Percentiles rank a stretch among this genome's conserved stretches.
Conservation (phyloP, 2,888 invertebrate genomes). For the Anthrax anthrax region DNA sequence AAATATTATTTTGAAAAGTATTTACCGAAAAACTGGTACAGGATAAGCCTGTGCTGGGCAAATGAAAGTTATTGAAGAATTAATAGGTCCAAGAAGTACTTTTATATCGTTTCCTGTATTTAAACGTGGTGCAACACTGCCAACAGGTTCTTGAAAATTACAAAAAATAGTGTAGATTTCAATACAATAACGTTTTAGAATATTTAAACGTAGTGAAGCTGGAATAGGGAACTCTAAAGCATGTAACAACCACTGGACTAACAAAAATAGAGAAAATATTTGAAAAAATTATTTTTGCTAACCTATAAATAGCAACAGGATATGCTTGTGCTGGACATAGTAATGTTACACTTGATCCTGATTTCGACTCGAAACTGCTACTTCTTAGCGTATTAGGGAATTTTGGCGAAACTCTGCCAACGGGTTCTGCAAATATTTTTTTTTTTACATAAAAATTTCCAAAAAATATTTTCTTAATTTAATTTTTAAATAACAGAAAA, state of each 20-base stretch:
- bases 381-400: constrained; percentile 45
- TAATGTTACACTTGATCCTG: constrained; percentile 41
- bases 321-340: constrained; percentile 54
- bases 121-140: constrained; percentile 49
- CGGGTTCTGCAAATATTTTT: constrained; percentile 41
- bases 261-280: background rate
- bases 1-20: no score
- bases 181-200: background rate
- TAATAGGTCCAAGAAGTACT: constrained; percentile 20
- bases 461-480: no score
- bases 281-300: constrained; percentile 16
- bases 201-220: no score
- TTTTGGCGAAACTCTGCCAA: constrained; percentile 61
- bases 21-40: constrained; percentile 57
- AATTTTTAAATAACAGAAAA: no score
- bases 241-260: background rate
- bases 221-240: constrained; percentile 6
- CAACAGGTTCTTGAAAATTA: constrained; percentile 42
- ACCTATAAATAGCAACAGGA: constrained; percentile 52
- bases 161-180: no score
- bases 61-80: constrained; percentile 41
- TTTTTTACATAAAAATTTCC: background rate
- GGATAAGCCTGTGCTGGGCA: constrained; percentile 61
- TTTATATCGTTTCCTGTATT: constrained; percentile 31
- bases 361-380: constrained; percentile 46